Base-by-base conservation (phyloP, 2,797 vertebrate genomes). In the Scyliorhinus canicula region DNA sequence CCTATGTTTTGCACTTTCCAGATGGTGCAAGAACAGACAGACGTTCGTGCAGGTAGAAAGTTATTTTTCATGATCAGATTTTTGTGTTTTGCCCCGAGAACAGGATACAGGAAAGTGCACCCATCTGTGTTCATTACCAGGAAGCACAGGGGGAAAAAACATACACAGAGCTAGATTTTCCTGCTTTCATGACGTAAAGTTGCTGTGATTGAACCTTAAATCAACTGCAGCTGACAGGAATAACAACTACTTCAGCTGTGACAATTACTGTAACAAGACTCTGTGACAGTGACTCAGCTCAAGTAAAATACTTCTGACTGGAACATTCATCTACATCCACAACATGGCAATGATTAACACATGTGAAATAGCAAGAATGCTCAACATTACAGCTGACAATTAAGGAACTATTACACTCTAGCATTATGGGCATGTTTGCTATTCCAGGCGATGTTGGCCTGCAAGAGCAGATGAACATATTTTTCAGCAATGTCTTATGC, bases 111-210 rank as follows among this genome's bases (percentile, higher is more conserved):
- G 88, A 91, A 63, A 91, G n/a, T 91, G 57, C 88, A 44, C 88
- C 88, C 88, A 91, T 44, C 57, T 91, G 88, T 91, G 57, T 63
- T 60, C 57, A 63, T 91, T 11, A 63, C 88, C 88, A 63, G 88
- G 55, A 91, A 91, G 26, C 55, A 63, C 14, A 60, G 57, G 71
- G 60, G 57, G 65, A 7, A 91, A 91, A 91, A 91, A 63, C 86
- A 60, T 31, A 57, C 55, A 63, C 88, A 44, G 88, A 91, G 60
- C 88, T 91, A 44, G 57, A 91, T 91, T 91, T 91, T 96, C 96
- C 96, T 96, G 96, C 95, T 95, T 57, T 67, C 85, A 95, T 97
- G 97, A 98, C 97, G 97, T 98, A 97, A 98, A 96, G 95, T 95
- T 95, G 82, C 95, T 95, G 96, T 96, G 97, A 97, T 96, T 96